Base-by-base conservation (phyloP, 1,140 invertebrate species). In the Drosophila varians region DNA sequence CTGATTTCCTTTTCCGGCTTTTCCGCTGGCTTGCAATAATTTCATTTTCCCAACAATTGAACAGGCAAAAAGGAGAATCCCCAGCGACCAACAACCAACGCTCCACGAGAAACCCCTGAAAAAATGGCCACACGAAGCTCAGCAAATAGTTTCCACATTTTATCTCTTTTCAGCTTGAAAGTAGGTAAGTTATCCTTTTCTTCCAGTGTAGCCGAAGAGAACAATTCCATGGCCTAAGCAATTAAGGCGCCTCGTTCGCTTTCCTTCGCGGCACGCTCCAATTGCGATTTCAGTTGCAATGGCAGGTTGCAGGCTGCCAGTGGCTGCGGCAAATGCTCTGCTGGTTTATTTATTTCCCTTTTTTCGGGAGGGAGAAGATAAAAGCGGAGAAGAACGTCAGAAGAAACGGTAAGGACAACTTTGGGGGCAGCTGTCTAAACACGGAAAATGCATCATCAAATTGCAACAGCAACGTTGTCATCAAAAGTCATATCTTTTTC, bases 401-500 rank as follows among this genome's bases (percentile, higher is more conserved):
- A 25, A 18, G 26, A n/a, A 19, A 14, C 21, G 28, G 26, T 48
- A 38, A 51, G 52, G 43, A 46, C 42, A 62, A 70, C 62, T 65
- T 53, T 48, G 58, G 61, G 70, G 46, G 55, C 77, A 74, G 65
- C 57, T 84, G 70, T 83, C 80, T 72, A 79, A 84, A 86, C 77
- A 86, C 62, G 58, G 48, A 56, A 86, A 79, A 86, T 75, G 66
- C 75, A 72, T 71, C 75, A 72, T 71, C 77, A 83, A 84, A 77
- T 60, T 73, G 69, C 69, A 62, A 28, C 31, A 47, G 48, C 38
- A 45, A 40, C 56, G 72, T 18, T 55, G 75, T 83, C 79, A 66
- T 84, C 79, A 83, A 64, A 83, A 83, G 79, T 84, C 79, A 84
- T 84, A 84, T 84, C 79, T 84, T 53, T 83, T 73, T 65, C 74